phyloP scores from a whole-genome alignment of 2,797 vertebrate genomes.

The Malurus leucopterus region DNA sequence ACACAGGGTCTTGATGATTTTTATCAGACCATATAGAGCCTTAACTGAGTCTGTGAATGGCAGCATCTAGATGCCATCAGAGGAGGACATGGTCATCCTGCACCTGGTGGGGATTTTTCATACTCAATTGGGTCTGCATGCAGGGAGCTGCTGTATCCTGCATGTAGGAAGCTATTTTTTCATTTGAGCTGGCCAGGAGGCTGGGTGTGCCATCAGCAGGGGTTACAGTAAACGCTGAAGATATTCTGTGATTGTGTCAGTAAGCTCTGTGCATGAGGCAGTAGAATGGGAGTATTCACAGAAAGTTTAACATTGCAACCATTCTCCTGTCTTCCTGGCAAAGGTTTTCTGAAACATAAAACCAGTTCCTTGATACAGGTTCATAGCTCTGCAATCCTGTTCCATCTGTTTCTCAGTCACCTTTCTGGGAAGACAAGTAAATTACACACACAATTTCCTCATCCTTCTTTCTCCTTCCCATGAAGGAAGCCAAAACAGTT shows the following conservation, averaged over 20 bases:
- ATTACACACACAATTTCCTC: background rate
- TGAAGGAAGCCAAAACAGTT: background rate
- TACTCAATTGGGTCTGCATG: accelerated
- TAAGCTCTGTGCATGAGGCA: background rate
- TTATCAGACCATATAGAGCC: background rate
- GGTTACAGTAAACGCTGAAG: background rate
- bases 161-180: background rate
- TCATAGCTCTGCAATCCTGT: background rate
- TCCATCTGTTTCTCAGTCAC: background rate
- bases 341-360: background rate
- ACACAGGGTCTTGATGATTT: background rate
- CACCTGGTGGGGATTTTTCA: background rate
- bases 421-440: background rate
- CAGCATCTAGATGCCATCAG: background rate
- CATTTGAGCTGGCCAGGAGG: background rate
- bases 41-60: background rate
- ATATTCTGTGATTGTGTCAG: background rate
- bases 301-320: background rate
- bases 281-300: background rate
- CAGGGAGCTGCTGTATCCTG: background rate
- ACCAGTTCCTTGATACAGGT: background rate
- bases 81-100: background rate
- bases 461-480: background rate
- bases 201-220: background rate
- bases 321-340: background rate